These are phyloP conservation scores for Idaea aversata DNA, from an alignment of 2,888 invertebrate genomes.

Conservation along the genomic window DNA sequence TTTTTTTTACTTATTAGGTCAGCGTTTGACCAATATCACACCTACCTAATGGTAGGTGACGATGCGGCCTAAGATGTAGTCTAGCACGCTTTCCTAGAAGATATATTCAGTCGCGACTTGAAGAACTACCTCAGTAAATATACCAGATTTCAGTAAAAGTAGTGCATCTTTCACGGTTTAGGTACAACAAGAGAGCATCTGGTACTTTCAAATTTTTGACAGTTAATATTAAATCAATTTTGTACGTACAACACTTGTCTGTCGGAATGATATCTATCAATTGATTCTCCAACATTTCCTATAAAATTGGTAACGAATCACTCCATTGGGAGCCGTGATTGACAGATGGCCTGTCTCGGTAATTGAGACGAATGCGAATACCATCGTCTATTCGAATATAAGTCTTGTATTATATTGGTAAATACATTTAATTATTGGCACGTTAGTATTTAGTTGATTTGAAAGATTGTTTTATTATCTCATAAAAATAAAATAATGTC, in stretches of 20 bases:
- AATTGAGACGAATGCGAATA: slow-evolving; percentile 75
- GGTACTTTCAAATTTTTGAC: neutral
- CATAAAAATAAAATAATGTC: neutral
- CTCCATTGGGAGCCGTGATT: slow-evolving; percentile 70
- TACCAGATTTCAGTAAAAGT: neutral
- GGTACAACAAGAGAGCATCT: neutral
- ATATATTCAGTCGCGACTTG: too few species aligned
- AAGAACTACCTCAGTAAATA: too few species aligned
- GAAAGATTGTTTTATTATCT: neutral
- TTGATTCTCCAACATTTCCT: slow-evolving; percentile 28
- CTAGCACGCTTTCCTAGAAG: too few species aligned
- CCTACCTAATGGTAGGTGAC: too few species aligned
- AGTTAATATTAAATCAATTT: neutral
- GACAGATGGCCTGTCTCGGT: slow-evolving; percentile 75
- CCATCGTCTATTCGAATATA: slow-evolving; percentile 61
- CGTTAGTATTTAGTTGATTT: neutral
- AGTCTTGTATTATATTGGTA: slow-evolving; percentile 56
- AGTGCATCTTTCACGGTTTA: neutral
- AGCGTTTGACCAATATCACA: too few species aligned
- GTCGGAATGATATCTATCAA: neutral
- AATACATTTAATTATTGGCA: slow-evolving; percentile 3
- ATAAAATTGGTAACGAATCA: slow-evolving; percentile 67
- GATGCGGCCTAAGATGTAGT: too few species aligned
- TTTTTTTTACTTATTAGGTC: too few species aligned
- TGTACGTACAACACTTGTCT: neutral